A percentile compares a stretch with the other conserved stretches of the same genome.
Evolutionary conservation across 2,113 vertebrate genomes (phyloP).

Genomic region (Dryoscopus gambensis): DNA sequence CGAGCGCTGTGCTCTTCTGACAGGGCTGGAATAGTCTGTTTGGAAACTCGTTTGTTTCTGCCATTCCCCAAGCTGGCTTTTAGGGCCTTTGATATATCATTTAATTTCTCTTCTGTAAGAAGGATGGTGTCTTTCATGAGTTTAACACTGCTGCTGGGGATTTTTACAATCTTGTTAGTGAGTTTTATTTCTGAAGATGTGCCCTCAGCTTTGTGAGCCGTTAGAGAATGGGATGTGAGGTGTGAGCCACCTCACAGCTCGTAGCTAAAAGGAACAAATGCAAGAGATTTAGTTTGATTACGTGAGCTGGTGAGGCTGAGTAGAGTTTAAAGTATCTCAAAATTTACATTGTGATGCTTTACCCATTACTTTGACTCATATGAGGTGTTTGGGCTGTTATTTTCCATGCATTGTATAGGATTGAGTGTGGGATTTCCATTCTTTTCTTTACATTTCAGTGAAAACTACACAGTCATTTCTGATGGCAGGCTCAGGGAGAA

Average conservation of each 20-base stretch:
- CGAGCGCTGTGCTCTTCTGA: background rate
- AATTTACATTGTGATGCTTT: background rate
- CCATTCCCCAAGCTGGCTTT: background rate
- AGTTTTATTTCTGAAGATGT: conserved; percentile 24
- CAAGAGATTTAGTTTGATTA: background rate
- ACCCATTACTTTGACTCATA: background rate
- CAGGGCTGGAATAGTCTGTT: background rate
- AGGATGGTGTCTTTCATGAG: background rate
- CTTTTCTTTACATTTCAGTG: background rate
- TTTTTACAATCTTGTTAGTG: conserved; percentile 23
- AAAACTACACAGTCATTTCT: background rate
- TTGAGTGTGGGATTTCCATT: background rate
- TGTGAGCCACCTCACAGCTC: background rate
- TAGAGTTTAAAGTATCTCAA: background rate
- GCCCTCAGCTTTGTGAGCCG: background rate
- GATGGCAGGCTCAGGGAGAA: background rate
- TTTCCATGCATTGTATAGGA: background rate
- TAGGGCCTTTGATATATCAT: background rate
- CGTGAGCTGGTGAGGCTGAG: background rate
- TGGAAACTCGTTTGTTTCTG: background rate
- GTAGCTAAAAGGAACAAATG: background rate
- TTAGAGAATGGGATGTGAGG: background rate
- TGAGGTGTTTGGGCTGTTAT: background rate
- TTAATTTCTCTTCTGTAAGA: background rate
- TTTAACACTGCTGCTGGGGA: background rate